Evolutionary conservation across 2,888 invertebrate species (phyloP).

Genomic region (Anarsia innoxiella): DNA sequence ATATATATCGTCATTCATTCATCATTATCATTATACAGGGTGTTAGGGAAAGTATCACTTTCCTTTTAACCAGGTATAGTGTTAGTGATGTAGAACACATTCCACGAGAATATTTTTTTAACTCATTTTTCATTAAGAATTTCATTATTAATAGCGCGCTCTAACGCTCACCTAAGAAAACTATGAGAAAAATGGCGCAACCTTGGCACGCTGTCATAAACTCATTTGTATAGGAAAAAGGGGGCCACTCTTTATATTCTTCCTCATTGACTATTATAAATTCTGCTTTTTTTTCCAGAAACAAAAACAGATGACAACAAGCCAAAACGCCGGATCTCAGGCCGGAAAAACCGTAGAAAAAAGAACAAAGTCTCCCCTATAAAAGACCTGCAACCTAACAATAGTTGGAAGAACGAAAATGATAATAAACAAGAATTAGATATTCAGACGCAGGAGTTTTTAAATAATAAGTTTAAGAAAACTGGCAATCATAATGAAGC

Average conservation of each 20-base stretch:
- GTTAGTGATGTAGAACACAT: not conserved
- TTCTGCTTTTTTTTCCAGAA: not conserved
- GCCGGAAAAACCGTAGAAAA: slow-evolving; percentile 49
- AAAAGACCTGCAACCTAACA: slow-evolving; percentile 32
- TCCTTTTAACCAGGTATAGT: not conserved
- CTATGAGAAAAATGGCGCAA: not conserved
- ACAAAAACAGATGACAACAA: slow-evolving; percentile 43
- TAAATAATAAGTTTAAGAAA: slow-evolving; percentile 16
- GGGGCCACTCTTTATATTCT: no score
- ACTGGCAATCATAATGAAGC: not conserved
- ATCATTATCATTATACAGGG: not conserved
- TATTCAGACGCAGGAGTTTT: no score
- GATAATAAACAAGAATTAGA: no score
- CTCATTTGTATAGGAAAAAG: no score
- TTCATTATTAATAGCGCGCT: no score
- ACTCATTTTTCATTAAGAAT: no score
- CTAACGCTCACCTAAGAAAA: not conserved
- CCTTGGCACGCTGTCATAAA: not conserved
- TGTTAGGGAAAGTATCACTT: not conserved
- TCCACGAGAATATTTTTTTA: no score
- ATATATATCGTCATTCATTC: not conserved
- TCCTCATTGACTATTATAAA: not conserved
- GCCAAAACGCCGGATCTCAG: slow-evolving; percentile 47
- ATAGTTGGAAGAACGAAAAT: slow-evolving; percentile 21
- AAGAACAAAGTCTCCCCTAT: slow-evolving; percentile 51